Conservation (phyloP, 1,140 invertebrate genomes). For the Caligus rogercresseyi region DNA sequence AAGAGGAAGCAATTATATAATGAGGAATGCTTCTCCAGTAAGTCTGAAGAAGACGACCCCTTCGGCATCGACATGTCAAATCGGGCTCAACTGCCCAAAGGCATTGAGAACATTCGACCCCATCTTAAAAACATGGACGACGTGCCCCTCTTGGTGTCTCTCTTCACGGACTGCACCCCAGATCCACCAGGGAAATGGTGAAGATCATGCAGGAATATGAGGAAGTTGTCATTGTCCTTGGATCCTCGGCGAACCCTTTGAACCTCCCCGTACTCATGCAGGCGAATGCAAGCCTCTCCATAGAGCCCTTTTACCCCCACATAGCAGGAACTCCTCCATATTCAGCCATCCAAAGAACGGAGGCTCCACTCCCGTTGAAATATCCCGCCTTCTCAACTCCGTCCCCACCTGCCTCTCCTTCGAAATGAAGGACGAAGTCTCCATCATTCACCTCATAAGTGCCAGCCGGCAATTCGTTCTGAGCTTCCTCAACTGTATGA, state of each 20-base stretch:
- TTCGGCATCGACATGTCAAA: conserved; percentile 74
- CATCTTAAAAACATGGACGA: conserved; percentile 90
- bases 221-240: conserved; percentile 38
- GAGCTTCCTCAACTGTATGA: conserved; percentile 60
- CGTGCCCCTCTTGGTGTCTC: conserved; percentile 80
- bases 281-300: conserved; percentile 77
- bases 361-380: conserved; percentile 51
- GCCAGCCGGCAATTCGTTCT: conserved; percentile 66
- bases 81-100: conserved; percentile 78
- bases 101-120: conserved; percentile 88
- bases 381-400: conserved; percentile 63
- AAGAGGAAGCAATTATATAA: conserved; percentile 7
- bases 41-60: conserved; percentile 46
- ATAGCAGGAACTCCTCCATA: conserved; percentile 30
- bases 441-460: conserved; percentile 14
- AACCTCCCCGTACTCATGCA: conserved; percentile 84
- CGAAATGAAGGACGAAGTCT: conserved; percentile 52
- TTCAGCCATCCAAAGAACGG: conserved; percentile 32
- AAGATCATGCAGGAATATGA: conserved; percentile 42
- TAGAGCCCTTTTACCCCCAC: conserved; percentile 81
- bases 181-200: conserved; percentile 43
- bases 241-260: conserved; percentile 46
- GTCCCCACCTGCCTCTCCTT: conserved; percentile 69
- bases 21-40: conserved; percentile 37
- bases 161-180: conserved; percentile 90